Evolutionary conservation across 2,888 invertebrate genomes (phyloP), one percentile per base, ranked within the genome.

Genomic region (Caenorhabditis sp.): DNA sequence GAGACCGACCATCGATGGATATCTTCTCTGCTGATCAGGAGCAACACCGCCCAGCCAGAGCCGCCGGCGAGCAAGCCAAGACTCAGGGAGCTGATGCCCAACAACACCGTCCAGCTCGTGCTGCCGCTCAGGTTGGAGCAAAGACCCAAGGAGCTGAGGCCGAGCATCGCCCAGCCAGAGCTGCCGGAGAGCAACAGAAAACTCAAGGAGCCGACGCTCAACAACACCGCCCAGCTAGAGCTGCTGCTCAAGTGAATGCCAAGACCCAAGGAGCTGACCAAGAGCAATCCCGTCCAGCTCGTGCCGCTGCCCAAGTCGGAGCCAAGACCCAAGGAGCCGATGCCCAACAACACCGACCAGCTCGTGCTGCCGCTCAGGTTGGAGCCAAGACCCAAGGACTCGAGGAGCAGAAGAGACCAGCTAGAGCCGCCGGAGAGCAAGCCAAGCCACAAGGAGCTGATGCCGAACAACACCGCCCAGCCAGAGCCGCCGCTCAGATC

Each of bases 1-100:
- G 49, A 49, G 66, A 66, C 66, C 47, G 51, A 31, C 28, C 66
- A 31, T 49, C 66, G 26, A 49, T 49, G 66, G 66, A 66, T 26
- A 44, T 63, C 63, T 63, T 66, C 66, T 35, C 66, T 66, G 66
- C 66, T 66, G 66, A 66, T 51, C 66, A 66, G 22, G 49, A 66
- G 8, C 66, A 66, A 66, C 3, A 10, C 14, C 66, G 66, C 8
- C 49, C 49, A 66, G 47, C 66, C 0, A 49, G 66, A 66, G 66
- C 66, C 16, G 66, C 66, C 49, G 66, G 66, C 31, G 49, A 51
- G 22, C 28, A 49, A 31, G 5, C 31, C 19, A 63, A 63, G 63
- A 66, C 35, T 51, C 66, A 66, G 35, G 49, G 51, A 66, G 66
- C 49, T 35, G 66, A 64, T 12, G 47, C 47, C 19, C 44, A 63